These are phyloP conservation scores for Pteropus rufus DNA, from an alignment of 2,797 vertebrate species.

Conservation along the genomic window DNA sequence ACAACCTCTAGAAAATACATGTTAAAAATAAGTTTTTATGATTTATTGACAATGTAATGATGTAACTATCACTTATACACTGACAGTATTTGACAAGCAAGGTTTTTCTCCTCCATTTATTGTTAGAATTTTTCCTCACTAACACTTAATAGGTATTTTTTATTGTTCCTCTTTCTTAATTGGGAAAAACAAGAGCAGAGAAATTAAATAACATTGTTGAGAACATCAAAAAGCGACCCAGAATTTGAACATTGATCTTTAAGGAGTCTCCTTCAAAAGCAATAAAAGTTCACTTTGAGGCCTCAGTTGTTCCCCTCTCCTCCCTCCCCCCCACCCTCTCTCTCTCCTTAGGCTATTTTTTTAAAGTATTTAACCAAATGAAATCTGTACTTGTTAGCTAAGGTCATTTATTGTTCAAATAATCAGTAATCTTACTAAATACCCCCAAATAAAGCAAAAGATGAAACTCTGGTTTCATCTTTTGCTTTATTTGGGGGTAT, in stretches of 20 bases:
- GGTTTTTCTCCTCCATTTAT: neutral
- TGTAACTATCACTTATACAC: neutral
- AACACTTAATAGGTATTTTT: neutral
- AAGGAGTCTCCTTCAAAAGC: neutral
- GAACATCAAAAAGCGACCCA: neutral
- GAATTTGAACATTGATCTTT: neutral
- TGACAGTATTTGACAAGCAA: neutral
- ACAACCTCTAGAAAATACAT: neutral
- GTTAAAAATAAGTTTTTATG: neutral
- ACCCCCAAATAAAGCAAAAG: too few relatives aligned
- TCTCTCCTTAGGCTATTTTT: neutral
- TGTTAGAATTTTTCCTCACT: neutral
- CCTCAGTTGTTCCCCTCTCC: neutral
- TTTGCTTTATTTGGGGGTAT: neutral
- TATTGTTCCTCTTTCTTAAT: neutral
- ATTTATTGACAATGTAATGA: neutral
- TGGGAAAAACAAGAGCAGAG: neutral
- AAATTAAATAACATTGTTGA: neutral
- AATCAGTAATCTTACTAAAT: too few relatives aligned
- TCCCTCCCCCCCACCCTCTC: neutral
- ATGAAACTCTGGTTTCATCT: neutral
- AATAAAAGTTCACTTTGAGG: neutral
- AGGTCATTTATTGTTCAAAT: slow-evolving; percentile 6
- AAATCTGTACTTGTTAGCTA: neutral
- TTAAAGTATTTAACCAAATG: neutral